Percentiles rank a stretch among this genome's conserved stretches.
Conservation (phyloP, 2,888 invertebrate species). For the Drosophila borealis region DNA sequence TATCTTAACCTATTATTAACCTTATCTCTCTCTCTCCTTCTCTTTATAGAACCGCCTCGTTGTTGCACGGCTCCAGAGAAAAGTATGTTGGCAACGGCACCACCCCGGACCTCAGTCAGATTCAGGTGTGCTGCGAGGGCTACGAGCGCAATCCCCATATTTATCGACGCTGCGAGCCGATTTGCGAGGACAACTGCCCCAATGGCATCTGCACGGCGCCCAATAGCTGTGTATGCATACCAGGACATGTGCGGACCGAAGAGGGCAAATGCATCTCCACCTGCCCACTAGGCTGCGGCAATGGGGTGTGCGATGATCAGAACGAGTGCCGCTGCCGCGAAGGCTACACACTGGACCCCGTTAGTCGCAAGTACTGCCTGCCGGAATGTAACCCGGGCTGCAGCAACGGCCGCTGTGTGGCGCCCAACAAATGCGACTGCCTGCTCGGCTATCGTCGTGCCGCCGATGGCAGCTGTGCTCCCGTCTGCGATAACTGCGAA, state of each 20-base stretch:
- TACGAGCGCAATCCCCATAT: slow-evolving; percentile 86
- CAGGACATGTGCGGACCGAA: slow-evolving; percentile 83
- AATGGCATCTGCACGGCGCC: slow-evolving; percentile 86
- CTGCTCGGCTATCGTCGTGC: slow-evolving; percentile 71
- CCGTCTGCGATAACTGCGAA: slow-evolving; percentile 84
- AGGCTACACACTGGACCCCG: slow-evolving; percentile 82
- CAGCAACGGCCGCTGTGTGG: slow-evolving; percentile 75
- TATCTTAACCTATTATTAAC: too few relatives aligned
- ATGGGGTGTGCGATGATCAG: slow-evolving; percentile 83
- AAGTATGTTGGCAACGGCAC: slow-evolving; percentile 84
- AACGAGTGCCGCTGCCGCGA: slow-evolving; percentile 81
- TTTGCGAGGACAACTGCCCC: slow-evolving; percentile 85
- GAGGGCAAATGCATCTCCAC: slow-evolving; percentile 87
- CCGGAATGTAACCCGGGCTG: slow-evolving; percentile 82
- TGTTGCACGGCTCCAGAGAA: slow-evolving; percentile 67
- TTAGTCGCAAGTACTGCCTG: slow-evolving; percentile 76
- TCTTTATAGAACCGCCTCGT: slow-evolving; percentile 75
- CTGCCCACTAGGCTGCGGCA: slow-evolving; percentile 89
- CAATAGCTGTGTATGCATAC: slow-evolving; percentile 85
- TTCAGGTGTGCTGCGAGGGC: slow-evolving; percentile 89
- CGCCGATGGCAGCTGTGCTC: slow-evolving; percentile 79
- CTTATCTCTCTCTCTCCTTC: not conserved
- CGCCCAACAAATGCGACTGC: slow-evolving; percentile 80
- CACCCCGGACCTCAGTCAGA: slow-evolving; percentile 87
- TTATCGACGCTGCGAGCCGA: slow-evolving; percentile 83